Base-by-base conservation (phyloP, 2,113 vertebrate species). In the Anseranas semipalmata region DNA sequence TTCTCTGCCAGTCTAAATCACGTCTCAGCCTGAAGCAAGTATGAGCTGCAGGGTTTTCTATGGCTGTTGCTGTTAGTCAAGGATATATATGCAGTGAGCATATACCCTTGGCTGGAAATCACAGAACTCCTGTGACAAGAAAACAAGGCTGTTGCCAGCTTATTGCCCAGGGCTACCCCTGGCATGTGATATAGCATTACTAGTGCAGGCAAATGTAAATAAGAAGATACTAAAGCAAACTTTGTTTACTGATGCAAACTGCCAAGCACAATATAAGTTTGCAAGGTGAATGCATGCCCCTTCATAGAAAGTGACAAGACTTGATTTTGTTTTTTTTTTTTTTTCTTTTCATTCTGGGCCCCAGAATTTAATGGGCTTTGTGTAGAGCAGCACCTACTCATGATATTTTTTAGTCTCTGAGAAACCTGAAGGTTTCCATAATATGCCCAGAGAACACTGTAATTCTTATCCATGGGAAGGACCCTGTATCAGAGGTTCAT, bases 331-430 rank as follows among this genome's bases (percentile, higher is more conserved):
- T 46, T 46, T 45, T 45, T 39, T 33, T 65, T 32, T 24, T 21
- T 33, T 58, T 32, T 32, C 33, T 18, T 52, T 33, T 6, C 14
- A 15, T 48, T 85, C 77, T 39, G 15, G 10, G 9, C 32, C 33
- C 32, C 11, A 39, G 37, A 65, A 65, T 63, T n/a, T 53, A 35
- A 58, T 43, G 30, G 24, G 15, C 15, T 19, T 80, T 62, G 30
- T 21, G 7, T 1, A 52, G 19, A 91, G 39, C 55, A 70, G 37
- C 13, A 45, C 30, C n/a, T 55, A 18, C 19, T 50, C 0, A 0
- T 41, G 67, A 41, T 15, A 9, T 4, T 3, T 4, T n/a, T 25
- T 6, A 22, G 15, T 35, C 43, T 70, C 50, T 30, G 58, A 35
- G n/a, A 82, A 62, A n/a, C 8, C 12, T n/a, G n/a, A n/a, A n/a